Evolutionary conservation across 30 jellyfish, hydroid and myxozoan species (phyloP).

Genomic region (Hydractinia echinata): DNA sequence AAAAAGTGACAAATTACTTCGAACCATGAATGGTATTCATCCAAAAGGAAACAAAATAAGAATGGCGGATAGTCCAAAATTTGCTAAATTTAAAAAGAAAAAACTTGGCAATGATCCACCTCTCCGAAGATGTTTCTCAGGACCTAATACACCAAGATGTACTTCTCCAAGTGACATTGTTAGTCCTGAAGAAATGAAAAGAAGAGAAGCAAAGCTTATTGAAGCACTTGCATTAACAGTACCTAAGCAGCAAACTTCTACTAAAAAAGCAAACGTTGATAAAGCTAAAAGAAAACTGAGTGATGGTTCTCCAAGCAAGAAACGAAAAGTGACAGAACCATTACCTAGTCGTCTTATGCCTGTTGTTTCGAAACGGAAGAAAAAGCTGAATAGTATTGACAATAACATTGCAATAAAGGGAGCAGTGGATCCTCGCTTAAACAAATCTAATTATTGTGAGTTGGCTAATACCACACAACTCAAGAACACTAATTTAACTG

Average conservation of each 20-base stretch:
- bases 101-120: conserved; percentile 35
- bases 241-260: conserved; percentile 6
- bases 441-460: conserved; percentile 31
- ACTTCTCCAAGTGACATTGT: conserved; percentile 28
- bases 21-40: conserved; percentile 43
- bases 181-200: conserved; percentile 25
- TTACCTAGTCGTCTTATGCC: conserved; percentile 41
- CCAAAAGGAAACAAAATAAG: conserved; percentile 39
- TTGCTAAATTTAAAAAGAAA: conserved; percentile 44
- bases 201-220: conserved; percentile 37
- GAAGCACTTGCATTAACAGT: conserved; percentile 41
- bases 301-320: not conserved
- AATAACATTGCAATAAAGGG: not conserved
- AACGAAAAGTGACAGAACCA: not conserved
- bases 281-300: conserved; percentile 16
- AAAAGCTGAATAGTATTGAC: not conserved
- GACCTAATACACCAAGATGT: conserved; percentile 37
- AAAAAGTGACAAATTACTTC: conserved; percentile 21
- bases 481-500: conserved; percentile 22
- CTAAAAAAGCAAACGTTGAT: not conserved
- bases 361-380: conserved; percentile 32
- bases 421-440: conserved; percentile 32
- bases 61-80: conserved; percentile 55
- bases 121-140: conserved; percentile 28
- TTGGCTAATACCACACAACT: conserved; percentile 12